A percentile compares a stretch with the other conserved stretches of the same genome.
Evolutionary conservation across 2,888 invertebrate species (phyloP).

Genomic region (Polyommatus iphigenia): DNA sequence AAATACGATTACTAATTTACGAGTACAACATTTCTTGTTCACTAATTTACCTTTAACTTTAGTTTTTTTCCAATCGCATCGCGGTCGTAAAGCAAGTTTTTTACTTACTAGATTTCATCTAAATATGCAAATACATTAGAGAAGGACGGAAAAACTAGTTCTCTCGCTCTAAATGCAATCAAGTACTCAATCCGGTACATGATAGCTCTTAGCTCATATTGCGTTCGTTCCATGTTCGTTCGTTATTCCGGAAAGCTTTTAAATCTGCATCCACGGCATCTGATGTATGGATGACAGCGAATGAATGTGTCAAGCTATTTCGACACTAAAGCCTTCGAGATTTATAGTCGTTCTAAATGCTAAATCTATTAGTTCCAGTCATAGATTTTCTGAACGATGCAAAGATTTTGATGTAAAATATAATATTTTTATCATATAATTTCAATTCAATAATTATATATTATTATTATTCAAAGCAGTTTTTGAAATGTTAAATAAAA

Average conservation of each 20-base stretch:
- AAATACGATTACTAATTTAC: no score
- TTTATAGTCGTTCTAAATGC: conserved; percentile 7
- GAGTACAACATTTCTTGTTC: no score
- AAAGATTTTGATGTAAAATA: not conserved
- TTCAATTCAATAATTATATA: no score
- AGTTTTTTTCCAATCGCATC: no score
- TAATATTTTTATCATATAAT: not conserved
- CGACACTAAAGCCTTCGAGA: not conserved
- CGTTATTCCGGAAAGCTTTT: conserved; percentile 32
- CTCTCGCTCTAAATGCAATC: conserved; percentile 19
- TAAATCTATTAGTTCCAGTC: not conserved
- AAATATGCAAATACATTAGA: not conserved
- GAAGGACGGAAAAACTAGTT: not conserved
- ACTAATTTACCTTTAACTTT: no score
- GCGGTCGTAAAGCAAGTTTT: no score
- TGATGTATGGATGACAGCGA: conserved; percentile 27
- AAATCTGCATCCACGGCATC: conserved; percentile 26
- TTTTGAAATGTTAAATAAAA: no score
- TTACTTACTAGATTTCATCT: not conserved
- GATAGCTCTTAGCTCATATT: conserved; percentile 27
- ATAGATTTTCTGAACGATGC: not conserved
- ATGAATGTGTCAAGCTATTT: conserved; percentile 27
- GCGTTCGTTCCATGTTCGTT: conserved; percentile 29
- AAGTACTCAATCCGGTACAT: conserved; percentile 10
- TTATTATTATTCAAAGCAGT: no score